phyloP scores from a whole-genome alignment of 1,140 invertebrate species.

The Steinernema feltiae region DNA sequence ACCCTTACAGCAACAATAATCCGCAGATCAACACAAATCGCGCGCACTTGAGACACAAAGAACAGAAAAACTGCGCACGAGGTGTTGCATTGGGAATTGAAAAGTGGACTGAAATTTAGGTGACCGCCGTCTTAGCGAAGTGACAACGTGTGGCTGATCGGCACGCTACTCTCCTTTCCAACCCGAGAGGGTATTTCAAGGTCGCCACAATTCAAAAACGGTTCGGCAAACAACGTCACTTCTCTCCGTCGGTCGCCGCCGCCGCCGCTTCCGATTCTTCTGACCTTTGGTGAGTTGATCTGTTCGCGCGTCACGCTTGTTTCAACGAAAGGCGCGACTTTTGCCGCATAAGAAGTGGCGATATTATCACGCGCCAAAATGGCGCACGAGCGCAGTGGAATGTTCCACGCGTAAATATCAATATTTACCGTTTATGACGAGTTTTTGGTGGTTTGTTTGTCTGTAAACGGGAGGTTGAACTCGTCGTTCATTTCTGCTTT shows the following conservation, averaged over 20 bases:
- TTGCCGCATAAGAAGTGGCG: no score
- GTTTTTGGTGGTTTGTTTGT: no score
- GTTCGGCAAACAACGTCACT: conserved; percentile 13
- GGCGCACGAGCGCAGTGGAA: not conserved
- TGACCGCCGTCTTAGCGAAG: not conserved
- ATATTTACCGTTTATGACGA: no score
- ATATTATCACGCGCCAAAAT: not conserved
- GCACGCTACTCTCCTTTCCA: not conserved
- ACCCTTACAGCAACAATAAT: no score
- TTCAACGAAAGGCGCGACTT: not conserved
- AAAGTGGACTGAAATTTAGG: not conserved
- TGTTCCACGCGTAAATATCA: no score
- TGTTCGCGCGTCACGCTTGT: not conserved
- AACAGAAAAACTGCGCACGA: not conserved
- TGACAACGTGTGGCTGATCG: not conserved
- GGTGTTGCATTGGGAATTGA: no score
- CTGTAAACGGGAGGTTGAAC: no score
- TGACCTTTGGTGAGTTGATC: not conserved
- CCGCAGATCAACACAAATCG: no score
- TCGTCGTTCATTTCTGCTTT: no score
- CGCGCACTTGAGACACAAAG: not conserved
- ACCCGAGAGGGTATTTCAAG: not conserved
- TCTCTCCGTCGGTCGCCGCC: conserved; percentile 1
- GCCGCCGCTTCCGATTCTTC: no score
- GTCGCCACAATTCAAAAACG: not conserved